phyloP scores from a whole-genome alignment of 2,797 vertebrate species.

The Otus scops region DNA sequence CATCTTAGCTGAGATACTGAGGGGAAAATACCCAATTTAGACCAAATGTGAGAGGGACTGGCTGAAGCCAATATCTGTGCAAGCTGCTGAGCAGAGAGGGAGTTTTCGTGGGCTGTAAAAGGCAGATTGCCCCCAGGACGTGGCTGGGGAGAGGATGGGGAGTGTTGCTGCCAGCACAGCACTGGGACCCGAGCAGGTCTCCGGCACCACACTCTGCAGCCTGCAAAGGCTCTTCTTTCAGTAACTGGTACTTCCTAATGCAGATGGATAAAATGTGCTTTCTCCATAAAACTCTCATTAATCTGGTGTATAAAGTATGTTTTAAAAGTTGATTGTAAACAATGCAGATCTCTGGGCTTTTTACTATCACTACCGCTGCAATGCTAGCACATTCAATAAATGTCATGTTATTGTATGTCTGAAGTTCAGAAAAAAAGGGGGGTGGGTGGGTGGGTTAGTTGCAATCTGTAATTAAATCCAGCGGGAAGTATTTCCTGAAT shows the following conservation, averaged over 20 bases:
- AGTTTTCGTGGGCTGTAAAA: not conserved
- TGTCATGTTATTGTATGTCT: conserved; percentile 79
- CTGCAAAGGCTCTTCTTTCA: not conserved
- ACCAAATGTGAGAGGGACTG: conserved; percentile 36
- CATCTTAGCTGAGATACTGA: conserved; percentile 52
- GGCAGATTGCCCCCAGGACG: not conserved
- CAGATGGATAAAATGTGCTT: not conserved
- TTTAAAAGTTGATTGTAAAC: conserved; percentile 5
- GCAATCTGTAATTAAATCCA: conserved; percentile 89
- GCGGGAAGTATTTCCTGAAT: conserved; percentile 84
- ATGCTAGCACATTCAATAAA: conserved; percentile 74
- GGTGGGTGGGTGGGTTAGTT: conserved; percentile 65
- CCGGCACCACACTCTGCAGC: not conserved
- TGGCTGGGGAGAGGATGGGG: not conserved
- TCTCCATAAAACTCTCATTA: conserved; percentile 6
- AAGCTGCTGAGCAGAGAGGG: not conserved
- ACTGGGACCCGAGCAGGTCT: not conserved
- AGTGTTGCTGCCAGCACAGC: not conserved
- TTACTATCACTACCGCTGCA: conserved; percentile 52
- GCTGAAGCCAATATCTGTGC: not conserved
- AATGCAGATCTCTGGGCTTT: not conserved
- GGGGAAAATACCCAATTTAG: conserved; percentile 32
- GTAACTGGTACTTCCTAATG: not conserved
- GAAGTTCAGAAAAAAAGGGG: conserved; percentile 67
- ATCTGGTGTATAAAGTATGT: not conserved